These are phyloP conservation scores for Phaenicophaeus curvirostris DNA, from an alignment of 2,797 vertebrate species.

Conservation along the genomic window DNA sequence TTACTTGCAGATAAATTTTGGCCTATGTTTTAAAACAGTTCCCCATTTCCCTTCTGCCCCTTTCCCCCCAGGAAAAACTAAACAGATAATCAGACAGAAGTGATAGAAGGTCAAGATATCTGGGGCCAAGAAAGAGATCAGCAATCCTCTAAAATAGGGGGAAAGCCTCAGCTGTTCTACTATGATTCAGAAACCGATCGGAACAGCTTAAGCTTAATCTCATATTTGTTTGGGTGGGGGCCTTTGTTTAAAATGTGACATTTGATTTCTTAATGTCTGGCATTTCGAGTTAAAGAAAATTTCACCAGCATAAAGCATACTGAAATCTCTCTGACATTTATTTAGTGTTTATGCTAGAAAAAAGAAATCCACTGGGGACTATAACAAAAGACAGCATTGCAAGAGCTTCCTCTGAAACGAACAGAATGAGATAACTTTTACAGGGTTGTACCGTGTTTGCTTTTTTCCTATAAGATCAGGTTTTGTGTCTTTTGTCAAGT, in stretches of 20 bases:
- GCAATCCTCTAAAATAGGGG: background rate
- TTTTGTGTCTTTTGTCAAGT: background rate
- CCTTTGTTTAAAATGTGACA: background rate
- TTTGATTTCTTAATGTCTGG: background rate
- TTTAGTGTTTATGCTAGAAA: background rate
- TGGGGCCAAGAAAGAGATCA: background rate
- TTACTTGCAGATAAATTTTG: background rate
- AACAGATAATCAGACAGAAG: background rate
- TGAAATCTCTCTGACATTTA: background rate
- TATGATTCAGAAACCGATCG: background rate
- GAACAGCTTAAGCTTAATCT: background rate
- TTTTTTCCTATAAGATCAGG: background rate
- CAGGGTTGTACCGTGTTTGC: background rate
- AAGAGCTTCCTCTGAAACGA: background rate
- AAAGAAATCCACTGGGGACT: background rate
- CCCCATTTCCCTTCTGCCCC: rapidly evolving
- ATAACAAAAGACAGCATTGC: background rate
- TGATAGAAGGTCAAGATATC: background rate
- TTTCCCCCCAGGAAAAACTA: background rate
- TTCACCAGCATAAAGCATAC: background rate
- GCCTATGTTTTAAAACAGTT: background rate
- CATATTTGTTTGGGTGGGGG: background rate
- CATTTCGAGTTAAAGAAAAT: background rate
- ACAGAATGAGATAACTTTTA: background rate
- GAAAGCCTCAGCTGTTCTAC: background rate